phyloP scores from a whole-genome alignment of 2,797 vertebrate species.

The Thamnophis elegans region DNA sequence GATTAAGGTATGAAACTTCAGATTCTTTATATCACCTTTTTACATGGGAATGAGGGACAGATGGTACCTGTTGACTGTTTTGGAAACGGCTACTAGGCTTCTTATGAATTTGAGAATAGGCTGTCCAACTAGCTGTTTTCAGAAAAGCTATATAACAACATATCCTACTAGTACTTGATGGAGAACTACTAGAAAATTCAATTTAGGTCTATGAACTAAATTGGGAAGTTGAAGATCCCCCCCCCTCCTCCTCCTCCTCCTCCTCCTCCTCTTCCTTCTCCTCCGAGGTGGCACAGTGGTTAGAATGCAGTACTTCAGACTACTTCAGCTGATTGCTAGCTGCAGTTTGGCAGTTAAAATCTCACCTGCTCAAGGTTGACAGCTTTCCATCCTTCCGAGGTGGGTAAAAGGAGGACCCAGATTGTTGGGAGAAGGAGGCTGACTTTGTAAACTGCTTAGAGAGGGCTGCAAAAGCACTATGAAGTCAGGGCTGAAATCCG shows the following conservation, averaged over 20 bases:
- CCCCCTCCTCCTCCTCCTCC: not conserved
- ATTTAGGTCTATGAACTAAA: not conserved
- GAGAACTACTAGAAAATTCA: not conserved
- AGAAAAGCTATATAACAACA: not conserved
- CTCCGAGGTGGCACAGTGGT: too few relatives aligned
- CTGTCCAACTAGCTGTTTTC: not conserved
- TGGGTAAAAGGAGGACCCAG: too few relatives aligned
- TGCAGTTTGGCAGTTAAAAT: too few relatives aligned
- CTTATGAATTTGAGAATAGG: not conserved
- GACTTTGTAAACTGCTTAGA: too few relatives aligned
- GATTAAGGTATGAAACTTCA: not conserved
- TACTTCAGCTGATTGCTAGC: too few relatives aligned
- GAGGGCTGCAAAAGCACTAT: too few relatives aligned
- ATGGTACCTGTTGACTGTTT: not conserved
- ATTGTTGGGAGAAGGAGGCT: too few relatives aligned
- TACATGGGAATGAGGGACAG: not conserved
- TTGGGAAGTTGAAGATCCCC: not conserved
- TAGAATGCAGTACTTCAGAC: too few relatives aligned
- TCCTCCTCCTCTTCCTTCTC: fast-evolving
- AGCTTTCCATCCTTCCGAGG: too few relatives aligned
- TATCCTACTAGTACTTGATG: not conserved
- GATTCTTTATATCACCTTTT: not conserved
- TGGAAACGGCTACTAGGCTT: not conserved
- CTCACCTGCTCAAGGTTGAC: too few relatives aligned
- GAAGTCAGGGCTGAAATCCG: too few relatives aligned